These are phyloP conservation scores for Pseudococcus longispinus DNA, from an alignment of 2,888 invertebrate genomes.

Conservation along the genomic window DNA sequence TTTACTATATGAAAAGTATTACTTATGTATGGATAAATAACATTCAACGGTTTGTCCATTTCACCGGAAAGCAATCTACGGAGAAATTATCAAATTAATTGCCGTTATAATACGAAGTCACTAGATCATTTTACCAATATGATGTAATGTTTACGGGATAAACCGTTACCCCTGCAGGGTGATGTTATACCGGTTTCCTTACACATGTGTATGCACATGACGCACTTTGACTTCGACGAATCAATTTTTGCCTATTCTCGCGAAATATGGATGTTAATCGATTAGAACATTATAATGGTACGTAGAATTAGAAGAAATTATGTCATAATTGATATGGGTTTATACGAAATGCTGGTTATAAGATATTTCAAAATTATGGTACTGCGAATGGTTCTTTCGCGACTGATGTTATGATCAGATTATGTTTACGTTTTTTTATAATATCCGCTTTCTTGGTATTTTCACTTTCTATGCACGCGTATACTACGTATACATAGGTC, in stretches of 20 bases:
- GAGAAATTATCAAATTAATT: constrained; percentile 50
- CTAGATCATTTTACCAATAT: neutral
- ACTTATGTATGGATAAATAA: neutral
- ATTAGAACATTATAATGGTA: neutral
- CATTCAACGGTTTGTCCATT: constrained; percentile 23
- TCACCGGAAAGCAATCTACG: constrained; percentile 13
- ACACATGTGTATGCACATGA: neutral
- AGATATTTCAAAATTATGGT: neutral
- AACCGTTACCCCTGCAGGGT: neutral
- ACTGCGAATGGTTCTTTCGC: neutral
- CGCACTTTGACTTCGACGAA: neutral
- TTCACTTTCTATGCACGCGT: neutral
- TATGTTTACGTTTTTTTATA: neutral
- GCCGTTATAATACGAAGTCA: constrained; percentile 40
- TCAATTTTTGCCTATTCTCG: neutral
- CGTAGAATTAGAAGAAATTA: neutral
- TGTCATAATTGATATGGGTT: neutral
- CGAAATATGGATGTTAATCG: neutral
- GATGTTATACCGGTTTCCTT: neutral
- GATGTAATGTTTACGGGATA: neutral
- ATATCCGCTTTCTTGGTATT: constrained; percentile 2
- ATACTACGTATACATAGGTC: neutral
- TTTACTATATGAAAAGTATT: neutral
- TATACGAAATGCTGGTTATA: neutral
- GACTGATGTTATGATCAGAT: neutral